Evolutionary conservation across 2,888 invertebrate genomes (phyloP).

Genomic region (Empis stercorea): DNA sequence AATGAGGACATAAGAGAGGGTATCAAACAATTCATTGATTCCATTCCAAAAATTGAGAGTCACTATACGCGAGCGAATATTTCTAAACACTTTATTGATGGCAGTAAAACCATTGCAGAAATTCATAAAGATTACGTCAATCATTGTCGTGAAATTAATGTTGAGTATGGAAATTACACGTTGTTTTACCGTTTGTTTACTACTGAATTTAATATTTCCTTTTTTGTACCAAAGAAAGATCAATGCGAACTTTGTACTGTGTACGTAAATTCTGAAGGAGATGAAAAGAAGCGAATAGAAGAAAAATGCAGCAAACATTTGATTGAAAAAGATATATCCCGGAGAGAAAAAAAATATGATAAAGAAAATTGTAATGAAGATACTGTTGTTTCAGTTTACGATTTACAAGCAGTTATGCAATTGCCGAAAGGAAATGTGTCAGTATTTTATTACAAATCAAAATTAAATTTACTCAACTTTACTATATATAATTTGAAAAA

Average conservation of each 20-base stretch:
- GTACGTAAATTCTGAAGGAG: slow-evolving; percentile 1
- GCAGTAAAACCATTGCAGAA: slow-evolving; percentile 2
- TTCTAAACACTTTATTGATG: slow-evolving; percentile 1
- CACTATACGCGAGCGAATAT: slow-evolving; percentile 5
- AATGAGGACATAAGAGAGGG: slow-evolving; percentile 1
- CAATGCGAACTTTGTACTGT: slow-evolving; percentile 3
- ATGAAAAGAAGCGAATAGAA: slow-evolving; percentile 1
- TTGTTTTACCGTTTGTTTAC: slow-evolving; percentile 1
- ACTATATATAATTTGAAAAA: slow-evolving; percentile 9
- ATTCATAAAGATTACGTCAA: slow-evolving; percentile 3
- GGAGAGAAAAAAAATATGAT: slow-evolving; percentile 3
- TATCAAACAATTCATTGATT: slow-evolving; percentile 2
- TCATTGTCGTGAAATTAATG: slow-evolving; percentile 3
- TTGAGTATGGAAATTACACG: slow-evolving; percentile 1
- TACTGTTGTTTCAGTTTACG: slow-evolving; percentile 5
- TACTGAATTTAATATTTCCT: slow-evolving; percentile 1
- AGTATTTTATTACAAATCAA: slow-evolving; percentile 12
- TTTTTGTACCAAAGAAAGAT: neutral
- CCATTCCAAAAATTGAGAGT: slow-evolving; percentile 3
- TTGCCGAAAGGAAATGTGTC: slow-evolving; percentile 11
- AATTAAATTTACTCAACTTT: slow-evolving; percentile 12
- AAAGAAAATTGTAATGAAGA: slow-evolving; percentile 1
- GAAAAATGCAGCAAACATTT: slow-evolving; percentile 1
- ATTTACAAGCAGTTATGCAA: slow-evolving; percentile 12
- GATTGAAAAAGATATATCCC: slow-evolving; percentile 4